Base-by-base conservation (phyloP, 1,140 invertebrate species). In the Drosophila bocki region DNA sequence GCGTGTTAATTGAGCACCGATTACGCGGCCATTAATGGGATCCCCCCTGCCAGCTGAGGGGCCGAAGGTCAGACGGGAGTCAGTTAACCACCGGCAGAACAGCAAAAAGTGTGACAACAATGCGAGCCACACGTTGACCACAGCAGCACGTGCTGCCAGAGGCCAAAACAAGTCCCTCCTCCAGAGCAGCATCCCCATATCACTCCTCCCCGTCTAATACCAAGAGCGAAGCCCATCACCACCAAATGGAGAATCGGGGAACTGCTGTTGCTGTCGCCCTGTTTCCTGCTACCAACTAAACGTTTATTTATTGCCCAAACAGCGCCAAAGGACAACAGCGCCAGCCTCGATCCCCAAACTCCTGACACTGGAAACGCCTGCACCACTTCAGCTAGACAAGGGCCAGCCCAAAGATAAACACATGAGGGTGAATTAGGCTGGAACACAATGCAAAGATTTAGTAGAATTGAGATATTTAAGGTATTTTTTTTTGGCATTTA, bases 291-390 rank as follows among this genome's bases (percentile, higher is more conserved):
- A 61, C 75, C 76, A 80, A 84, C 85, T 88, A 88, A 88, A 88
- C 81, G 85, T 90, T 88, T 88, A 88, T 88, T 88, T 88, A 88
- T 88, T 57, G 85, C 85, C 61, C 75, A 72, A 88, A 90, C 82
- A 88, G 85, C 85, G 85, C 85, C 86, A 82, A 88, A 90, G 81
- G 85, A 90, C 63, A 75, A 61, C 62, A 79, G 57, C 62, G 47
- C 45, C 37, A 59, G 39, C 41, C 57, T 41, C 15, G 50, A 19
- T 65, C 58, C 57, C 29, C 19, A 13, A 9, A 44, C 47, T 47
- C 41, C 29, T 42, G 33, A 11, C 39, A 17, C 54, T 47, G 26
- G 29, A n/a, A 50, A 50, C 47, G 67, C 65, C 61, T 58, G 74
- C 65, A 60, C 69, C 85, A 88, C 85, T 88, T 88, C 60, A 88